These are phyloP conservation scores for Chrysopilus asiliformis DNA, from an alignment of 2,888 invertebrate genomes.

Conservation along the genomic window DNA sequence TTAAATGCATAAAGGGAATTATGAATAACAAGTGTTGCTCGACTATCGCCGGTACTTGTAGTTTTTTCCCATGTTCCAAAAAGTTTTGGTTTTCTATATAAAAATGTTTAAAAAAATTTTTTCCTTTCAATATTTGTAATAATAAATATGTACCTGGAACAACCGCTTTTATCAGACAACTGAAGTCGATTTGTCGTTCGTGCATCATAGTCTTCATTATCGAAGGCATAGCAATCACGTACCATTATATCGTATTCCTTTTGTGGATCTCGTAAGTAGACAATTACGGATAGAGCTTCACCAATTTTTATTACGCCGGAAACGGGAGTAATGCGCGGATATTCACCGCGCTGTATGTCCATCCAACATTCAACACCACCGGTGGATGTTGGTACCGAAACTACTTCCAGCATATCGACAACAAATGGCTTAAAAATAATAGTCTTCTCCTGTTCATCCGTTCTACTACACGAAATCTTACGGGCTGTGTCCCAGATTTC, in stretches of 20 bases:
- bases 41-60: slow-evolving; percentile 42
- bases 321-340: slow-evolving; percentile 52
- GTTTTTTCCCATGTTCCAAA: slow-evolving; percentile 51
- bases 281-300: slow-evolving; percentile 52
- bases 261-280: slow-evolving; percentile 51
- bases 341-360: slow-evolving; percentile 50
- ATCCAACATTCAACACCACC: slow-evolving; percentile 63
- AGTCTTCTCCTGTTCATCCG: slow-evolving; percentile 31
- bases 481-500: slow-evolving; percentile 52
- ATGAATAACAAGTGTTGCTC: slow-evolving; percentile 50
- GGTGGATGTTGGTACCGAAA: slow-evolving; percentile 49
- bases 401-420: slow-evolving; percentile 55
- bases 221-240: slow-evolving; percentile 61
- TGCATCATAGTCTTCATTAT: slow-evolving; percentile 46
- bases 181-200: slow-evolving; percentile 46
- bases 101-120: background rate
- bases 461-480: slow-evolving; percentile 40
- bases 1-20: slow-evolving; percentile 58
- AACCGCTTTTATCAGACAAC: slow-evolving; percentile 51
- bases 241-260: slow-evolving; percentile 52
- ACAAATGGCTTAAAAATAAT: slow-evolving; percentile 43
- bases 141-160: slow-evolving; percentile 44
- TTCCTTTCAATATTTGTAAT: background rate
- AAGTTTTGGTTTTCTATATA: slow-evolving; percentile 45
- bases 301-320: slow-evolving; percentile 53